Base-by-base conservation (phyloP, 2,113 vertebrate genomes). In the Sciurus niger region DNA sequence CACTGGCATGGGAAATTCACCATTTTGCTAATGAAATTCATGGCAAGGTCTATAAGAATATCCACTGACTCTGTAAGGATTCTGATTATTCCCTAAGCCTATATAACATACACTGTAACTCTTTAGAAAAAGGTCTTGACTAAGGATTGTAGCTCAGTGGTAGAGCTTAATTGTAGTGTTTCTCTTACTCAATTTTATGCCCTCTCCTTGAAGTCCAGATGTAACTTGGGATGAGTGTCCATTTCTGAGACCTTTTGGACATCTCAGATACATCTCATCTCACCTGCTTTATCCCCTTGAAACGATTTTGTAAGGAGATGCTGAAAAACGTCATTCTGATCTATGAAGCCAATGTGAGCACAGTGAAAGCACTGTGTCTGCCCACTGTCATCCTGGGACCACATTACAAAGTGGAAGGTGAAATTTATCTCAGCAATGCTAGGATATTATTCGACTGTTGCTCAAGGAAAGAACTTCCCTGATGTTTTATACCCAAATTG, bases 31-130 rank as follows among this genome's bases (percentile, higher is more conserved):
- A 99, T 99, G 90, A 99, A 99, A 96, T 99, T 99, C 95, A 99
- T 99, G 51, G 99, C 99, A 87, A 99, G 98, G 84, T 99, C 99
- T 97, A 99, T 99, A 88, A 99, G 98, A 78, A 99, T 99, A 92
- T 99, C 99, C 96, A 99, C 99, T 0, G 99, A 99, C 90, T 99
- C 99, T 99, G 94, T 99, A 99, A 32, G 99, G 99, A 97, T 99
- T 99, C 98, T 99, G 99, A 97, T 99, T 99, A 65, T 99, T 99
- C 25, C 99, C 99, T 58, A 0, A 99, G 99, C 2, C 99, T 99
- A 94, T 99, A 99, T 99, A 99, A 99, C 99, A 99, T 99, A 89
- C 99, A 99, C 4, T 99, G 98, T n/a, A 99, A 98, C 96, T 99
- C 99, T 97, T 99, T 99, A 76, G 99, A 99, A 22, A 99, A 99